A percentile compares a stretch with the other conserved stretches of the same genome.
Conservation (phyloP, 2,113 vertebrate species). For the Nettapus auritus region DNA sequence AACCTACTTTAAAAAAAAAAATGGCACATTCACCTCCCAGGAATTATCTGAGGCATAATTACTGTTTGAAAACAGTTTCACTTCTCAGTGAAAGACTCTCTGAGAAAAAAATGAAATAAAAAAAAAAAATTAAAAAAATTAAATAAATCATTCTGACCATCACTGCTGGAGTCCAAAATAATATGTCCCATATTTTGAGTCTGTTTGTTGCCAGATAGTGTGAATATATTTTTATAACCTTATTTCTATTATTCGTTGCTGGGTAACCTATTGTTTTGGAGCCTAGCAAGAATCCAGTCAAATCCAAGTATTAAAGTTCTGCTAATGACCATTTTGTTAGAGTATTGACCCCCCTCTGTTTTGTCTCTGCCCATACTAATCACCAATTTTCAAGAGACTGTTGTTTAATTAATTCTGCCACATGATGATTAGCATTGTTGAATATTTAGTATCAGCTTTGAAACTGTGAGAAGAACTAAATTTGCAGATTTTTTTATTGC, state of each 20-base stretch:
- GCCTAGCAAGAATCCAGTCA: background rate
- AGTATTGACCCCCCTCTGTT: constrained; percentile 3
- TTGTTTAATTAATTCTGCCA: constrained; percentile 30
- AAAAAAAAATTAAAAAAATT: too few species aligned
- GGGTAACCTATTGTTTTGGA: constrained; percentile 12
- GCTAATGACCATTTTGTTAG: constrained; percentile 25
- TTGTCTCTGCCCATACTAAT: background rate
- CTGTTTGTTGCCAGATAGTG: background rate
- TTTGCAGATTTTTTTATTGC: background rate
- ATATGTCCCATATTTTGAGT: background rate
- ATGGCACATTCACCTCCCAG: background rate
- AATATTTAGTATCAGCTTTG: background rate
- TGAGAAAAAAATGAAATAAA: background rate
- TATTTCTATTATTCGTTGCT: background rate
- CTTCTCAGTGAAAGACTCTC: background rate
- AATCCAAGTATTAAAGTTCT: background rate
- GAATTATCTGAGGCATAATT: background rate
- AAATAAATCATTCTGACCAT: background rate
- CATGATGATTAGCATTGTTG: background rate
- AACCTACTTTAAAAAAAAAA: background rate
- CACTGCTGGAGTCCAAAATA: background rate
- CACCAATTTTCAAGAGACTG: background rate
- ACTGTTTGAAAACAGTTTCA: background rate
- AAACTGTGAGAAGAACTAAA: background rate
- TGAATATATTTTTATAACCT: background rate